Conservation (phyloP, 1,140 invertebrate species). For the Scaptomyza graminum region DNA sequence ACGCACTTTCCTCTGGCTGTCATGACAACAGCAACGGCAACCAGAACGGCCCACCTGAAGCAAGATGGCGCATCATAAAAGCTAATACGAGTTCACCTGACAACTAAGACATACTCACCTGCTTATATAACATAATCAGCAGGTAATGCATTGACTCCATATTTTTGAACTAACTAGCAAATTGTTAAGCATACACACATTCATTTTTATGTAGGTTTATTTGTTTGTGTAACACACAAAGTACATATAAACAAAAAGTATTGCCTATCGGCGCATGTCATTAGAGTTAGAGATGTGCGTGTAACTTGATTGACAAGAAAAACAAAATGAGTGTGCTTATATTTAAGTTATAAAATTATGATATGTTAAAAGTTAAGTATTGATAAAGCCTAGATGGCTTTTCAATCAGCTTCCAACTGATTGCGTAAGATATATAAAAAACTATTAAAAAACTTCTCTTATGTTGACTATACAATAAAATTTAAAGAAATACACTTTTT, state of each 20-base stretch:
- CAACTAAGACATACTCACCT: constrained; percentile 36
- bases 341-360: too few species aligned
- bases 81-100: constrained; percentile 45
- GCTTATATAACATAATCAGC: constrained; percentile 61
- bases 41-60: background rate
- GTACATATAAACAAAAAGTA: background rate
- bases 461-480: too few species aligned
- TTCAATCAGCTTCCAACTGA: too few species aligned
- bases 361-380: too few species aligned
- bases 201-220: background rate
- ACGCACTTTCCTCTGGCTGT: constrained; percentile 54
- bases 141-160: constrained; percentile 27
- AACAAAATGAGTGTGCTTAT: too few species aligned
- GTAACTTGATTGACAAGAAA: background rate
- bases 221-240: background rate
- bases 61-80: constrained; percentile 55
- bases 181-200: constrained; percentile 6
- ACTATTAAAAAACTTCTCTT: too few species aligned
- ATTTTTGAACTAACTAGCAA: constrained; percentile 34
- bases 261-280: constrained; percentile 3
- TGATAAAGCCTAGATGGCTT: too few species aligned
- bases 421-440: too few species aligned
- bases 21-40: constrained; percentile 25
- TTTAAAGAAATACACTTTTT: too few species aligned
- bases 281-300: background rate